A percentile compares a stretch with the other conserved stretches of the same genome.
Conservation (phyloP, 2,797 vertebrate genomes). For the Chrosomus eos region DNA sequence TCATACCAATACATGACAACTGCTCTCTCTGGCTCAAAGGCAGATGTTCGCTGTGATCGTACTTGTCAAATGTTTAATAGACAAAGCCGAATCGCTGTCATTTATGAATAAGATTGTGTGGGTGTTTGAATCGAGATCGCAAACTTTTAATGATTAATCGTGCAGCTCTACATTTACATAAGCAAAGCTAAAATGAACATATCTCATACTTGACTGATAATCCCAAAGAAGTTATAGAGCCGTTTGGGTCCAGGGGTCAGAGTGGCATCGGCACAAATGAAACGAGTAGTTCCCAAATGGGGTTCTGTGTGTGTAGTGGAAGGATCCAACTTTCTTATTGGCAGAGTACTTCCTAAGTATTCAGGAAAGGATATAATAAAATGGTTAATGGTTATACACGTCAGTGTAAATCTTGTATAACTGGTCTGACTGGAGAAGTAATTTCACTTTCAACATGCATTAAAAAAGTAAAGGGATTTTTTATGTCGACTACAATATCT, state of each 20-base stretch:
- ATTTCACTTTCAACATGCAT: not conserved
- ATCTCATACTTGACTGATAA: conserved; percentile 86
- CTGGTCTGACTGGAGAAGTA: not conserved
- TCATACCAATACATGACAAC: no score
- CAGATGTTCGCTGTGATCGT: no score
- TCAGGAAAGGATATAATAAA: not conserved
- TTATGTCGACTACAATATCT: not conserved
- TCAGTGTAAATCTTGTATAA: not conserved
- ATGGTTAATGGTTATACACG: not conserved
- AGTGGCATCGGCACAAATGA: conserved; percentile 93
- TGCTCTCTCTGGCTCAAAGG: no score
- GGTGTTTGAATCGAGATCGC: not conserved
- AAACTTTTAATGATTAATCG: not conserved
- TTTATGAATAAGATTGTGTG: not conserved
- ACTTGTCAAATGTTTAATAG: no score
- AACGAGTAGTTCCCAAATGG: conserved; percentile 97
- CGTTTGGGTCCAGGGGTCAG: conserved; percentile 92
- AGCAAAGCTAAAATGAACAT: not conserved
- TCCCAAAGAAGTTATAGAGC: conserved; percentile 96
- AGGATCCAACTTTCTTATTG: conserved; percentile 89
- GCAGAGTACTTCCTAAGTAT: conserved; percentile 90
- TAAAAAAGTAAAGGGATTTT: not conserved
- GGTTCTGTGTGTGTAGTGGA: conserved; percentile 90
- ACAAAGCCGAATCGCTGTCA: not conserved
- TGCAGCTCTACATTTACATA: not conserved